A percentile compares a stretch with the other conserved stretches of the same genome.
These are phyloP conservation scores for Pygmarrhopalites habei DNA, from an alignment of 1,140 invertebrate genomes.

Conservation along the genomic window DNA sequence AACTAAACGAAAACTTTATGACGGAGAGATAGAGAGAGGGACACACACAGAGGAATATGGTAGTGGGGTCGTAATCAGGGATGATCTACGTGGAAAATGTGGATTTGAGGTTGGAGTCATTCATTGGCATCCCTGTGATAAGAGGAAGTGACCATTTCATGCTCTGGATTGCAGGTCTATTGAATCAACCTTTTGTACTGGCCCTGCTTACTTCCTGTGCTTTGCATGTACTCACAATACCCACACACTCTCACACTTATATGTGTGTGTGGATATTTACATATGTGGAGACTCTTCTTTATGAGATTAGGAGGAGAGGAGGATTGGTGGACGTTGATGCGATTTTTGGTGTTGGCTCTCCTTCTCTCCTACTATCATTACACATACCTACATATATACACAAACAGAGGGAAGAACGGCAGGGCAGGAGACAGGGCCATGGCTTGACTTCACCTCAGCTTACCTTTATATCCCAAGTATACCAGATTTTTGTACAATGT, in stretches of 20 bases:
- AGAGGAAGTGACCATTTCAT: conserved; percentile 39
- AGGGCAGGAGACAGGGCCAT: too few species aligned
- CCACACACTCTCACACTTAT: neutral
- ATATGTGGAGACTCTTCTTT: too few species aligned
- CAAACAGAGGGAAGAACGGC: neutral
- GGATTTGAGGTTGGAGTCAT: conserved; percentile 11
- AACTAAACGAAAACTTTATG: neutral
- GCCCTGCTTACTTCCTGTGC: conserved; percentile 25
- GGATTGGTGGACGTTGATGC: too few species aligned
- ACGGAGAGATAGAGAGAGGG: too few species aligned
- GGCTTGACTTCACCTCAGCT: neutral
- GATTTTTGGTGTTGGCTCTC: too few species aligned
- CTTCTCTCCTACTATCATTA: too few species aligned
- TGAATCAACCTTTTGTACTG: conserved; percentile 23
- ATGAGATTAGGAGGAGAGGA: too few species aligned
- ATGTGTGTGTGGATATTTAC: neutral
- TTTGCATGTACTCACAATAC: conserved; percentile 14
- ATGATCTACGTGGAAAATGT: conserved; percentile 26
- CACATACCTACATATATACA: too few species aligned
- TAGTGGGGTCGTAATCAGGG: conserved; percentile 1
- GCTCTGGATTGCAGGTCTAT: conserved; percentile 37
- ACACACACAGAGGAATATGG: neutral
- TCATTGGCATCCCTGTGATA: conserved; percentile 22
- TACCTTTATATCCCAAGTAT: too few species aligned
- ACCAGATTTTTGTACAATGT: too few species aligned